Percentiles rank a stretch among this genome's conserved stretches.
These are phyloP conservation scores for Sylvia atricapilla DNA, from an alignment of 2,113 vertebrate genomes.

Conservation along the genomic window DNA sequence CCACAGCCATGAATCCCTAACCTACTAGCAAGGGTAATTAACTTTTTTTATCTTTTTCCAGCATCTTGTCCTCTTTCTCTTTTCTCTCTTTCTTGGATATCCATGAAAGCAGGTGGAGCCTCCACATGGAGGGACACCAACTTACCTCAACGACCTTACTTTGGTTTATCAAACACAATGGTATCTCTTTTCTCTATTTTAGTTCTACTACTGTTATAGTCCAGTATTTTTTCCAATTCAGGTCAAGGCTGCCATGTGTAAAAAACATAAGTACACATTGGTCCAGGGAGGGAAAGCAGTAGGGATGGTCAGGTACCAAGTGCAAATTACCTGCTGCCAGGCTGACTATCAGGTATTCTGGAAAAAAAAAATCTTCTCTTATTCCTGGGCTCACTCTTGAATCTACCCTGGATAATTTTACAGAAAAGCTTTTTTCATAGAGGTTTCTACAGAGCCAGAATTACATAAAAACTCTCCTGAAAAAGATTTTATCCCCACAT, in stretches of 20 bases:
- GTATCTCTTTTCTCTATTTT: not conserved
- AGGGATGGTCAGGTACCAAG: not conserved
- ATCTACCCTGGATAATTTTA: not conserved
- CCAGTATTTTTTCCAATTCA: not conserved
- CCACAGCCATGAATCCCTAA: not conserved
- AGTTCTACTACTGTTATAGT: not conserved
- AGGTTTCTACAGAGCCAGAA: not conserved
- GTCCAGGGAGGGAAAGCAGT: not conserved
- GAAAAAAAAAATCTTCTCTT: not conserved
- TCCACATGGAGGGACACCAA: not conserved
- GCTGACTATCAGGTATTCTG: not conserved
- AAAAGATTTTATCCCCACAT: not conserved
- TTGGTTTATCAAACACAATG: not conserved
- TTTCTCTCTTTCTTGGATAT: not conserved
- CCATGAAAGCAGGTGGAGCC: not conserved
- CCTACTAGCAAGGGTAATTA: not conserved
- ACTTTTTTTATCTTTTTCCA: not conserved
- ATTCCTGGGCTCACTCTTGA: not conserved
- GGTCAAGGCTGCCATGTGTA: not conserved
- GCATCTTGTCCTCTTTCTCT: not conserved
- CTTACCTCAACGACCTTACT: not conserved
- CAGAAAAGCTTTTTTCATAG: not conserved
- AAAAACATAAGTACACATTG: rapidly evolving
- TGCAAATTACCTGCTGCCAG: not conserved
- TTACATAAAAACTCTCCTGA: not conserved